Evolutionary conservation across 2,113 vertebrate species (phyloP), one percentile per base, ranked within the genome.

Genomic region (Cyanoliseus patagonus): DNA sequence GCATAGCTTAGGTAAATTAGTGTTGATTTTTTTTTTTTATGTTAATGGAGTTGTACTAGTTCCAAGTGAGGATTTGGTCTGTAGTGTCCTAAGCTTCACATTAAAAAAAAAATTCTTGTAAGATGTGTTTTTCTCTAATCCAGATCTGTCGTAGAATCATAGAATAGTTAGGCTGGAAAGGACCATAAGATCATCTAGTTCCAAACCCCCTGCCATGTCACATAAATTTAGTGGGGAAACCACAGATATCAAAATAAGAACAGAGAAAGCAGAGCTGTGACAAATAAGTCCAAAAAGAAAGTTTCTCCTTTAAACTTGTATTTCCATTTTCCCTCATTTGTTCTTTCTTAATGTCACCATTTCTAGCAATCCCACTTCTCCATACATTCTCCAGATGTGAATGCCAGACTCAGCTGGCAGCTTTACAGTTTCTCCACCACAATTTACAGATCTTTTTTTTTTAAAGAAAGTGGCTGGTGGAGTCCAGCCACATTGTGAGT

Each of bases 1-100:
- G 33, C 51, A 83, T 10, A 86, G 59, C 55, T 91, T 81, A 92
- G 87, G 70, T 59, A 94, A 94, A 91, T 90, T 39, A 81, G 28
- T 1, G 3, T 44, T 83, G 63, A 30, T 8, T 92, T 93, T 94
- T 93, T 93, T 44, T 44, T 92, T 64, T 76, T 17, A 89, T 92
- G 70, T 82, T 83, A 82, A 75, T 79, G 41, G 30, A 30, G 16
- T 30, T 73, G n/a, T 72, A 75, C 30, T 57, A 59, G 55, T 83
- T 75, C 95, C 49, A 68, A 86, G 51, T 12, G 17, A 69, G n/a
- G 27, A 67, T 95, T 86, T 80, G 33, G 44, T 37, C 25, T 82
- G 17, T 16, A 49, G 27, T 44, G 46, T 31, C 46, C 73, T 61
- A 47, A 94, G 83, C 28, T 47, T 85, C 11, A 49, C 61, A 66